phyloP scores from a whole-genome alignment of 2,113 vertebrate genomes.

The Echinops telfairi region DNA sequence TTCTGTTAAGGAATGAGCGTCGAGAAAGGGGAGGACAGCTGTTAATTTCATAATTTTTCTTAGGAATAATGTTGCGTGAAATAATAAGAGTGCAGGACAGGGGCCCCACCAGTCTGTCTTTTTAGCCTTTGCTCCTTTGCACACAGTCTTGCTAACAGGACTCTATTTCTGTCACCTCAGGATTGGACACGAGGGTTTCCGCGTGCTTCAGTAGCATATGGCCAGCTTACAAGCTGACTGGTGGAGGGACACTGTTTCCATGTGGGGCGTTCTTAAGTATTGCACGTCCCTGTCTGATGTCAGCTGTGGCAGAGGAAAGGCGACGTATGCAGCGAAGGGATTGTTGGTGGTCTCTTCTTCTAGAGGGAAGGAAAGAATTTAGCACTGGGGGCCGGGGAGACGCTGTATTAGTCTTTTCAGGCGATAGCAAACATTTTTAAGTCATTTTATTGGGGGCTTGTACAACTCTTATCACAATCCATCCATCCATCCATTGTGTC shows the following conservation, averaged over 20 bases:
- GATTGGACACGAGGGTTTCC: neutral
- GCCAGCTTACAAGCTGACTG: neutral
- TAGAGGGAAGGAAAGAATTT: neutral
- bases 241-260: neutral
- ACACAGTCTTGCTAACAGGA: neutral
- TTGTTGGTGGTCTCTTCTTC: neutral
- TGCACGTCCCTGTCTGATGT: neutral
- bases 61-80: neutral
- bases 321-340: fast-evolving
- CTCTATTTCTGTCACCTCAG: neutral
- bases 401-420: neutral
- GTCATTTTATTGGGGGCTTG: no score
- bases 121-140: no score
- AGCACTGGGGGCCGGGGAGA: neutral
- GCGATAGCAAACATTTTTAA: neutral
- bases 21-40: neutral
- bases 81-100: neutral
- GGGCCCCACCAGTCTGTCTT: neutral
- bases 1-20: neutral
- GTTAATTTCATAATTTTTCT: neutral
- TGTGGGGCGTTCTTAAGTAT: neutral
- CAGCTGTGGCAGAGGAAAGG: neutral
- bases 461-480: no score
- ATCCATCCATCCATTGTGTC: no score
- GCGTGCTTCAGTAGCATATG: neutral